Base-by-base conservation (phyloP, 1,140 invertebrate species). In the Aleiodes sp. region DNA sequence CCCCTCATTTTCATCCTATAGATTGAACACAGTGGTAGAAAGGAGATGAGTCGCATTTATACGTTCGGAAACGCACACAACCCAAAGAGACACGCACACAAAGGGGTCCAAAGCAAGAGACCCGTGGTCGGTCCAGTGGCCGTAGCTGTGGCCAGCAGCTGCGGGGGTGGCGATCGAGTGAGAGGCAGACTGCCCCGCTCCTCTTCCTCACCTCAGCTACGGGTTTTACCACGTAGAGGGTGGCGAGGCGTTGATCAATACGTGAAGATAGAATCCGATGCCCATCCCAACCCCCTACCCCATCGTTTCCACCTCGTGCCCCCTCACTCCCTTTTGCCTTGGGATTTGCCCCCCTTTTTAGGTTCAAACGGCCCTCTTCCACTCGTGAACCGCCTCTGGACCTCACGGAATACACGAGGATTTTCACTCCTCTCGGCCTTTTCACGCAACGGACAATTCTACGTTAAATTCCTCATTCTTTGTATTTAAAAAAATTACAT, bases 191-290 rank as follows among this genome's bases (percentile, higher is more conserved):
- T 31, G 19, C 37, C 52, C 65, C 68, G 68, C 68, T 33, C 73
- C 24, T 62, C 52, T 46, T 9, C 68, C 52, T 10, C 61, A 24
- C 57, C 12, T 21, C 26, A 41, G 7, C 4, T 8, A 1, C 24
- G 26, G 37, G 37, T 26, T 61, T 43, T 33, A 29, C 37, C 29
- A 8, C 29, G 73, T 76, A 73, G 80, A 84, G 83, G 82, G 83
- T 82, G 78, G 83, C 80, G 82, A 86, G 84, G 82, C 85, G 82
- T 86, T 86, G 84, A 86, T 86, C 84, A 86, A 86, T 86, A 86
- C 84, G 82, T 83, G 84, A 86, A 86, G 84, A 86, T 86, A 86
- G 84, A 85, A 86, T 86, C 83, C 85, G 80, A 84, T 86, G 85
- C 83, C 82, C 78, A 41, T 78, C 82, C 79, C 82, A 80, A 76